phyloP scores from a whole-genome alignment of 2,797 vertebrate genomes.

The Coregonus suidteri region DNA sequence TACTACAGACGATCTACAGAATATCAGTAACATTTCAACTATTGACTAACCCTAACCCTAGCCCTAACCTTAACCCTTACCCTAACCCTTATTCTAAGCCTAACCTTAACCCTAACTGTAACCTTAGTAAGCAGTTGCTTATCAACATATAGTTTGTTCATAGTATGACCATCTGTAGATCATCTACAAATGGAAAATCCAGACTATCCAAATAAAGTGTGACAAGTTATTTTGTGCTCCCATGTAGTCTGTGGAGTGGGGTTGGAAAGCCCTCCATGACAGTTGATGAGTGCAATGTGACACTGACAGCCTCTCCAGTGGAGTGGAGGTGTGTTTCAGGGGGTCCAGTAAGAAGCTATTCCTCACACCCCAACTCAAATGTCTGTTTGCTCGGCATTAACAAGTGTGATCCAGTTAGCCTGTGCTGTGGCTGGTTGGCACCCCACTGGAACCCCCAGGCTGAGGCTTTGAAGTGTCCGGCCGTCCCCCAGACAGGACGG shows the following conservation, averaged over 20 bases:
- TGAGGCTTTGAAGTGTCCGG: constrained; percentile 69
- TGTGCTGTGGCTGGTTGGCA: constrained; percentile 59
- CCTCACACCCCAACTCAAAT: constrained; percentile 34
- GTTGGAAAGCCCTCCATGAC: not conserved
- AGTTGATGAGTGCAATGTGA: not conserved
- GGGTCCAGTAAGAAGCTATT: not conserved
- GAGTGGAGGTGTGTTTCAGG: not conserved
- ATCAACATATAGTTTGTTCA: no score
- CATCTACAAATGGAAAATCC: no score
- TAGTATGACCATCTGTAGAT: no score
- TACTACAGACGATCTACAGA: no score
- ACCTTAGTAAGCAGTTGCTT: no score
- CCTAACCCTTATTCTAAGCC: no score
- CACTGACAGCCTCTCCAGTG: not conserved
- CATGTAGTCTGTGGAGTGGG: not conserved
- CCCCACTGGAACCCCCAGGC: constrained; percentile 52
- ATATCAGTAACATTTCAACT: no score
- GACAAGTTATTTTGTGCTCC: not conserved
- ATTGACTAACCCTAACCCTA: no score
- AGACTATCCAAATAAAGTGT: no score
- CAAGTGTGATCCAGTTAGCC: constrained; percentile 69
- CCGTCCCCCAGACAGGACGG: constrained; percentile 60
- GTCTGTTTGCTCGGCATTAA: constrained; percentile 63
- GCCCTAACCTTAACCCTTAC: no score
- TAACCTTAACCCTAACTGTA: no score